A percentile compares a stretch with the other conserved stretches of the same genome.
Evolutionary conservation across 2,797 vertebrate genomes (phyloP).

Genomic region (Pachyuromys duprasi): DNA sequence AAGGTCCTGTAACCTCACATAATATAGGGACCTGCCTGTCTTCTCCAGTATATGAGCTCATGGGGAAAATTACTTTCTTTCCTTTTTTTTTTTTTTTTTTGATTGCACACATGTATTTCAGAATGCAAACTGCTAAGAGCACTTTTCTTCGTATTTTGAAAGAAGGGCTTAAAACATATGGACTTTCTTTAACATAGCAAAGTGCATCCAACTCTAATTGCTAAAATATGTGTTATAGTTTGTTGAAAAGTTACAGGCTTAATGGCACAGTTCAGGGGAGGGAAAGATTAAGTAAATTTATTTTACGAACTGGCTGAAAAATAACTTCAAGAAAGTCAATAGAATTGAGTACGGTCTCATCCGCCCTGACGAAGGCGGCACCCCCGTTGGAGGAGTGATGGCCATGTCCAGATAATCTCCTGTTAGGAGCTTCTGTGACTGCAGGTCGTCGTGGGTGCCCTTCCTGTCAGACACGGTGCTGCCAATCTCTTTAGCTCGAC

Average conservation of each 20-base stretch:
- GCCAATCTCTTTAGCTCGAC: conserved; percentile 98
- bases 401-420: conserved; percentile 99
- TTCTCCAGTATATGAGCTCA: neutral
- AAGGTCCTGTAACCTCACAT: neutral
- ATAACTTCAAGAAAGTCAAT: conserved; percentile 74
- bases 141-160: conserved; percentile 67
- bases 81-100: neutral
- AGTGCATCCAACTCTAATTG: conserved; percentile 72
- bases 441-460: conserved; percentile 97
- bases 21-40: too few species aligned
- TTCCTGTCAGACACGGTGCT: conserved; percentile 97
- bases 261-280: conserved; percentile 70
- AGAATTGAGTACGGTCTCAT: conserved; percentile 95
- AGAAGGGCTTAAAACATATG: conserved; percentile 70
- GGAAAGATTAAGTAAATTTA: conserved; percentile 68
- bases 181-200: conserved; percentile 62
- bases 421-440: conserved; percentile 99
- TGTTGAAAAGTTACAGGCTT: conserved; percentile 76
- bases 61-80: neutral
- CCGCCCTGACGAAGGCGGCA: conserved; percentile 92
- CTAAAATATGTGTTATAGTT: conserved; percentile 78
- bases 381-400: conserved; percentile 96
- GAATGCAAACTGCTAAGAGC: conserved; percentile 80
- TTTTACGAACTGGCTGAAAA: conserved; percentile 85
- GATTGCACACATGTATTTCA: conserved; percentile 82